Conservation (phyloP, 2,888 invertebrate genomes). For the Cantharis rufa region DNA sequence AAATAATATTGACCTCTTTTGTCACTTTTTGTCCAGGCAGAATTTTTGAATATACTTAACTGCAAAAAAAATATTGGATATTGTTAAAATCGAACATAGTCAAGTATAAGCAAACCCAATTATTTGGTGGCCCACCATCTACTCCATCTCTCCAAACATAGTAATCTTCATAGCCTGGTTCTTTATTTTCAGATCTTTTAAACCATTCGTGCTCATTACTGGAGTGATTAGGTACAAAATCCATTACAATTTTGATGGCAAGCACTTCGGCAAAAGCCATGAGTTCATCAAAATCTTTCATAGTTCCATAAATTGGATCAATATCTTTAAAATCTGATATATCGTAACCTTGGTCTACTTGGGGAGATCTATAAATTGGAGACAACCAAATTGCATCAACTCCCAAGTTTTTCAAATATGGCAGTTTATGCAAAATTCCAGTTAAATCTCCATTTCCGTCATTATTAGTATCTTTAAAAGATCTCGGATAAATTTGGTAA, state of each 20-base stretch:
- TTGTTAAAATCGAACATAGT: too few species aligned
- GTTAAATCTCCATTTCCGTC: slow-evolving; percentile 89
- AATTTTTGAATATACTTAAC: slow-evolving; percentile 44
- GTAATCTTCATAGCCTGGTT: slow-evolving; percentile 70
- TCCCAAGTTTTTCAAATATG: slow-evolving; percentile 61
- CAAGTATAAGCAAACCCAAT: slow-evolving; percentile 66
- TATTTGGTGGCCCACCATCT: slow-evolving; percentile 67
- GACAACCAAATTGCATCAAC: slow-evolving; percentile 82
- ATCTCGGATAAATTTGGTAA: slow-evolving; percentile 86
- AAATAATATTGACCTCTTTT: slow-evolving; percentile 66
- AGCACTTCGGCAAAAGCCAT: slow-evolving; percentile 61
- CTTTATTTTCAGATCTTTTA: slow-evolving; percentile 64
- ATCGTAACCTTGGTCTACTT: slow-evolving; percentile 88
- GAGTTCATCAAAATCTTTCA: slow-evolving; percentile 70
- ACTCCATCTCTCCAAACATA: slow-evolving; percentile 76
- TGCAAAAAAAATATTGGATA: slow-evolving; percentile 13
- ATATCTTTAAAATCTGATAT: slow-evolving; percentile 77
- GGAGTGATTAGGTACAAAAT: slow-evolving; percentile 64
- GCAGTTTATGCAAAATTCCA: slow-evolving; percentile 59
- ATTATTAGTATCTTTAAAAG: slow-evolving; percentile 75
- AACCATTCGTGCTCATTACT: slow-evolving; percentile 86
- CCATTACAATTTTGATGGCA: slow-evolving; percentile 59
- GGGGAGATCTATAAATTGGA: slow-evolving; percentile 82
- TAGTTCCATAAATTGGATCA: slow-evolving; percentile 73
- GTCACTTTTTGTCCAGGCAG: slow-evolving; percentile 42